These are phyloP conservation scores for Vespertilio murinus DNA, from an alignment of 2,797 vertebrate species.

Conservation along the genomic window DNA sequence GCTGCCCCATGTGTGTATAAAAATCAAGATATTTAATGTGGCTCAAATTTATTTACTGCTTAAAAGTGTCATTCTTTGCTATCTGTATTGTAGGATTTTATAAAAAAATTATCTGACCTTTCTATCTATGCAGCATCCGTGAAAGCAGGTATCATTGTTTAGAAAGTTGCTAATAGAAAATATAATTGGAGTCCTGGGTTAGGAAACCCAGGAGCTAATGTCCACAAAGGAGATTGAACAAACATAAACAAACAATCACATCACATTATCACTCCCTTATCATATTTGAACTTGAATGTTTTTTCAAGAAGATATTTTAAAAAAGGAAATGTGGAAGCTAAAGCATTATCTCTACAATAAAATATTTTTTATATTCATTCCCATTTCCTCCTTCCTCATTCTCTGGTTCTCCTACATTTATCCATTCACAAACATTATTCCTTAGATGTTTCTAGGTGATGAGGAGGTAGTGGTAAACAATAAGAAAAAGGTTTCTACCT, in stretches of 20 bases:
- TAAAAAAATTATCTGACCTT: not conserved
- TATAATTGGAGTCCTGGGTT: not conserved
- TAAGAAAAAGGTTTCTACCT: not conserved
- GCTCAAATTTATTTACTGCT: not conserved
- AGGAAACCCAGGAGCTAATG: not conserved
- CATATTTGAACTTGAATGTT: not conserved
- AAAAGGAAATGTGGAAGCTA: not conserved
- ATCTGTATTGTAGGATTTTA: not conserved
- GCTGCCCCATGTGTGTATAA: not conserved
- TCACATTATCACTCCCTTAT: not conserved
- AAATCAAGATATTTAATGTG: not conserved
- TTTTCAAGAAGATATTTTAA: not conserved
- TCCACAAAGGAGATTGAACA: not conserved
- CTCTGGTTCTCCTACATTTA: not conserved
- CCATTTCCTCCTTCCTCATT: not conserved
- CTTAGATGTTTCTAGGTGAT: not conserved
- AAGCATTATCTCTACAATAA: not conserved
- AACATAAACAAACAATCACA: not conserved
- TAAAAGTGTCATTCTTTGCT: constrained; percentile 1
- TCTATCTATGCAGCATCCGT: not conserved
- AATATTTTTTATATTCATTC: not conserved
- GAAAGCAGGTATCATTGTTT: not conserved
- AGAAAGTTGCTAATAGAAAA: not conserved
- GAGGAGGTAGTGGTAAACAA: not conserved
- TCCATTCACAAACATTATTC: not conserved